Evolutionary conservation across 2,797 vertebrate genomes (phyloP).

Genomic region (Mallotus villosus): DNA sequence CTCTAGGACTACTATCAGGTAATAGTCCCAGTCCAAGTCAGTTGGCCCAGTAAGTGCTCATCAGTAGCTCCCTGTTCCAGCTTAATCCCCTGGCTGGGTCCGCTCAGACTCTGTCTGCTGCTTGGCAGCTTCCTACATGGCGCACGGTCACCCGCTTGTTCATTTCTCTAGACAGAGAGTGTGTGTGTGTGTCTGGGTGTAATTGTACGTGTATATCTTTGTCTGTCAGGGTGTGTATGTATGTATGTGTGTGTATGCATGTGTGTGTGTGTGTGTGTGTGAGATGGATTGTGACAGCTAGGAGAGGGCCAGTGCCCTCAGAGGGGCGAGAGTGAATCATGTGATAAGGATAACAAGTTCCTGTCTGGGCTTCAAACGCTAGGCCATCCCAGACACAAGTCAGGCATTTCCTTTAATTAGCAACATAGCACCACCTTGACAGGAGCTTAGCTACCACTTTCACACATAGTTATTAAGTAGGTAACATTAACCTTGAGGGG

Average conservation of each 20-base stretch:
- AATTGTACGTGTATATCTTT: background rate
- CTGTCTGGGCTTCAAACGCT: conserved; percentile 63
- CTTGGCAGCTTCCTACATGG: conserved; percentile 51
- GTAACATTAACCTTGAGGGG: too few relatives aligned
- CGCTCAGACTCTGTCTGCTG: conserved; percentile 28
- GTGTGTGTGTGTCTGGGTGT: conserved; percentile 6
- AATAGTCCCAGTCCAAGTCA: background rate
- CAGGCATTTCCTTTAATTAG: conserved; percentile 60
- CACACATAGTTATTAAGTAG: too few relatives aligned
- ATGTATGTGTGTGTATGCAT: background rate
- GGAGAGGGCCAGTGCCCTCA: background rate
- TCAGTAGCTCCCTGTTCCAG: conserved; percentile 10
- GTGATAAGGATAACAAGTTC: conserved; percentile 40
- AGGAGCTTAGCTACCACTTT: conserved; percentile 1
- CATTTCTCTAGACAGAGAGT: conserved; percentile 9
- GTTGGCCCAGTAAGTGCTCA: background rate
- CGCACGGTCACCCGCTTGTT: conserved; percentile 33
- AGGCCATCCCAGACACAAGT: conserved; percentile 47
- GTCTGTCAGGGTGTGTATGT: background rate
- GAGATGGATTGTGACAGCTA: conserved; percentile 7
- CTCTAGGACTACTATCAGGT: background rate
- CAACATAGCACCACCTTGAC: conserved; percentile 55
- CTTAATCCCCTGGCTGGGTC: conserved; percentile 31
- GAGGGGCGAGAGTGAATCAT: conserved; percentile 23
- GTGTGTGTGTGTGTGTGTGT: conserved; percentile 6